Base-by-base conservation (phyloP, 2,113 vertebrate species). In the Megaptera novaeangliae region DNA sequence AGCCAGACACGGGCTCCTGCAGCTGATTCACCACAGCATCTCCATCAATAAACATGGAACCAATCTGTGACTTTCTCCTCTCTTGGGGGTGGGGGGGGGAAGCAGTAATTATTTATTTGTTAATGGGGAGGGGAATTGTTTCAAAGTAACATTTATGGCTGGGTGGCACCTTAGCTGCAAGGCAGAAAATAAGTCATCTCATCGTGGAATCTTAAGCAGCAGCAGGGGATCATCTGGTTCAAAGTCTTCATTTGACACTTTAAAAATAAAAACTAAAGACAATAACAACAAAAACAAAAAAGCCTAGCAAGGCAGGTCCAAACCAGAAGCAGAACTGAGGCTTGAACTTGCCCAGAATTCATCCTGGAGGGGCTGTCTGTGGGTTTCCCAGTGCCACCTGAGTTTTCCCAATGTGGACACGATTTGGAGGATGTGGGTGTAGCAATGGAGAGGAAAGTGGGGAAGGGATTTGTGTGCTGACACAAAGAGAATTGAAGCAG, bases 11-110 rank as follows among this genome's bases (percentile, higher is more conserved):
- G 0, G 7, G 77, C 95, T 97, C 97, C 20, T 84, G 66, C 0
- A 97, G 90, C 94, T 34, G 69, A 98, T 97, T 93, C 90, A 98
- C 98, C 97, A 96, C 90, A 86, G 69, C 3, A 5, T 25, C 55
- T 92, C 3, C 9, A 98, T 98, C 98, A 98, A 96, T 98, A 98
- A 98, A 97, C 95, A 95, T 77, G 94, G 96, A 46, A 75, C 90
- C 90, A 93, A 81, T 49, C 94, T 68, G 49, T 2, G 41, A 86
- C 44, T 2, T 15, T 3, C 14, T 92, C 83, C 68, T 80, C 75
- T 96, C 91, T 86, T 49, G 34, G 10, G 31, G 52, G 72, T 0
- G 0, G 71, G 14, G 71, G 39, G 39, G 72, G 95, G 57, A 78
- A 2, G 0, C 20, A 0, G 2, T 83, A 91, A 97, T 98, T 96